A percentile compares a stretch with the other conserved stretches of the same genome.
These are phyloP conservation scores for Sympetrum striolatum DNA, from an alignment of 2,888 invertebrate species.

Conservation along the genomic window DNA sequence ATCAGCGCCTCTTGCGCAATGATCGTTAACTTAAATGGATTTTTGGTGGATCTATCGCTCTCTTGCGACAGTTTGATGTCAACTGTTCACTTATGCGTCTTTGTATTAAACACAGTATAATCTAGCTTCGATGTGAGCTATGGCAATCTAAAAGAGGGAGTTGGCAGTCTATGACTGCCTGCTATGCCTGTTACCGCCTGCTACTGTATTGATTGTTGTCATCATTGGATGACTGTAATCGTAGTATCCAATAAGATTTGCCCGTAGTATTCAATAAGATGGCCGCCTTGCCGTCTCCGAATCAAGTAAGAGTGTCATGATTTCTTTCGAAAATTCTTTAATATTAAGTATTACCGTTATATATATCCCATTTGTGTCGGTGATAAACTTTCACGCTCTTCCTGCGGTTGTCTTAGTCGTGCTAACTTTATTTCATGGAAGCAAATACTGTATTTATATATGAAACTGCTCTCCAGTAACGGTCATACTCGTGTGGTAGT, in stretches of 20 bases:
- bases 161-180: slow-evolving; percentile 25
- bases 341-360: slow-evolving; percentile 50
- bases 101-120: neutral
- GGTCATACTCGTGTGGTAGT: neutral
- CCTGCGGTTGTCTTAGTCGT: slow-evolving; percentile 46
- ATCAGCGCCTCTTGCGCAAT: neutral
- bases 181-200: slow-evolving; percentile 40
- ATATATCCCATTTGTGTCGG: slow-evolving; percentile 24
- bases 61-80: neutral
- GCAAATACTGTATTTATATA: neutral
- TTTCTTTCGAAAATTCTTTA: slow-evolving; percentile 52
- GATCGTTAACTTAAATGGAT: neutral
- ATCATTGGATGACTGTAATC: slow-evolving; percentile 43
- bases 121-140: neutral
- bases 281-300: slow-evolving; percentile 86
- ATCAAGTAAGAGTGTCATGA: slow-evolving; percentile 70
- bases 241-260: slow-evolving; percentile 42
- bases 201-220: slow-evolving; percentile 42
- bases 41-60: neutral
- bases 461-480: slow-evolving; percentile 20
- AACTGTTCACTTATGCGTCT: neutral
- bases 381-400: slow-evolving; percentile 47
- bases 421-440: slow-evolving; percentile 44
- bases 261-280: slow-evolving; percentile 62
- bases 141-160: slow-evolving; percentile 23